phyloP scores from a whole-genome alignment of 2,888 invertebrate genomes.

The Synergus laeviventris region DNA sequence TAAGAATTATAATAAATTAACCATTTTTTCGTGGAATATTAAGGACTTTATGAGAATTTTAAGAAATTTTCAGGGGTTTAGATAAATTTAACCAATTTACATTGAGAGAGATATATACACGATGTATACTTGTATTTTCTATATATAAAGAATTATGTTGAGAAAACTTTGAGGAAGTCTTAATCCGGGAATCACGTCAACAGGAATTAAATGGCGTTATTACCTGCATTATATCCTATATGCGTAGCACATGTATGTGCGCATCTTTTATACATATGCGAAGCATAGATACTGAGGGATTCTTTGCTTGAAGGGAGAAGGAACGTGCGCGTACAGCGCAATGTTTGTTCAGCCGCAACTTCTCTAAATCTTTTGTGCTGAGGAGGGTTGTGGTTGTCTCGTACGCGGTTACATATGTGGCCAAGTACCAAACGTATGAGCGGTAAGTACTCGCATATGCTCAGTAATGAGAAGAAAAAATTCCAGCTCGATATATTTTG shows the following conservation, averaged over 20 bases:
- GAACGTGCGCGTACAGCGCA: constrained; percentile 62
- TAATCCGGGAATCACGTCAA: constrained; percentile 7
- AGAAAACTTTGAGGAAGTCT: neutral
- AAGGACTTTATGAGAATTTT: too few relatives aligned
- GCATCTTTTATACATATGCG: neutral
- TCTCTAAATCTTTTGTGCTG: constrained; percentile 75
- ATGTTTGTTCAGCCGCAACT: constrained; percentile 76
- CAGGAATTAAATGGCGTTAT: constrained; percentile 13
- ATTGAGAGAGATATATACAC: too few relatives aligned
- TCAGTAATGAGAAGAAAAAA: neutral
- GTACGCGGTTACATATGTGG: constrained; percentile 19
- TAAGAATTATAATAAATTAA: too few relatives aligned
- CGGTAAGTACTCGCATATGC: neutral
- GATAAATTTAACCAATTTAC: too few relatives aligned
- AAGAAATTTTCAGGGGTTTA: too few relatives aligned
- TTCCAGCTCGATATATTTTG: neutral
- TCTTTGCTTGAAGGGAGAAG: constrained; percentile 52
- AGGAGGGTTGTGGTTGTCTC: constrained; percentile 61
- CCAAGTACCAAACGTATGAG: constrained; percentile 8
- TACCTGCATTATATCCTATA: constrained; percentile 1
- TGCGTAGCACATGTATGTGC: constrained; percentile 11
- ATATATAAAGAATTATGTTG: neutral
- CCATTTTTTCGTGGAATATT: too few relatives aligned
- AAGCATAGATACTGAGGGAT: constrained; percentile 14
- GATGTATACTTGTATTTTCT: too few relatives aligned